Conservation (phyloP, 2,888 invertebrate genomes). For the Dynastes grantii region DNA sequence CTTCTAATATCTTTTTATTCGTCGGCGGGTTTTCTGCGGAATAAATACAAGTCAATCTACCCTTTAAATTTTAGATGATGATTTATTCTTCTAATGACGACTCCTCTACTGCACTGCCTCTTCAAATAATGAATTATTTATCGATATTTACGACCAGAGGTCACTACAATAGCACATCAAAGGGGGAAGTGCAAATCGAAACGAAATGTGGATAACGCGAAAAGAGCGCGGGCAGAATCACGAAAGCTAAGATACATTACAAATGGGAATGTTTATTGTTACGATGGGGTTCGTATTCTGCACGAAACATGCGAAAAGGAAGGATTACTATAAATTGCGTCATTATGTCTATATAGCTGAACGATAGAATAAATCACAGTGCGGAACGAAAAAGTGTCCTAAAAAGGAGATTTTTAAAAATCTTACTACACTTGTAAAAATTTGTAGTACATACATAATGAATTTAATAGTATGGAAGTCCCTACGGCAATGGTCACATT, state of each 20-base stretch:
- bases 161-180: conserved; percentile 2
- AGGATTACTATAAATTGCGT: conserved; percentile 41
- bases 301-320: conserved; percentile 21
- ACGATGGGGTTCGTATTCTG: conserved; percentile 34
- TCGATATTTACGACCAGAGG: conserved; percentile 32
- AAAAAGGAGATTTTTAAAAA: neutral
- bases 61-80: conserved; percentile 26
- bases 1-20: no score
- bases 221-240: conserved; percentile 24
- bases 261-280: conserved; percentile 40
- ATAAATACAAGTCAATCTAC: conserved; percentile 1
- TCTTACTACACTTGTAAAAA: no score
- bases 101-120: conserved; percentile 1
- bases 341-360: conserved; percentile 28
- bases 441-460: no score
- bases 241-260: conserved; percentile 30
- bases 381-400: conserved; percentile 13
- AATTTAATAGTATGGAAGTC: no score
- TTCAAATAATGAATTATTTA: conserved; percentile 44
- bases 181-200: neutral
- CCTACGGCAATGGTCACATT: no score
- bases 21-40: no score
- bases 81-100: neutral
- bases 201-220: neutral
- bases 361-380: conserved; percentile 30